phyloP scores from a whole-genome alignment of 2,888 invertebrate genomes.

The Hydropsyche betteni region DNA sequence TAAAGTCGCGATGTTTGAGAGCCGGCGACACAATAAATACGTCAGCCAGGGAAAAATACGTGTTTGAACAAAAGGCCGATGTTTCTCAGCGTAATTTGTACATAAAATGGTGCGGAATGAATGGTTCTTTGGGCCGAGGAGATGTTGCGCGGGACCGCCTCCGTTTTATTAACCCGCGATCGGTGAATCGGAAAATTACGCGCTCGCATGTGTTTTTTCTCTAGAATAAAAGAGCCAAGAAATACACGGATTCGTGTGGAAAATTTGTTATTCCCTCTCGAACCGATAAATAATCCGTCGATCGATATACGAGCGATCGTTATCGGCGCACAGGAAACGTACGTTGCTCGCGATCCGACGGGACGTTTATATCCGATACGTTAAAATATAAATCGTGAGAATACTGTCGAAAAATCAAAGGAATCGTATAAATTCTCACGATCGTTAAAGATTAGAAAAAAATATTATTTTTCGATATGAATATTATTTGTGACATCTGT shows the following conservation, averaged over 20 bases:
- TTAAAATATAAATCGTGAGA: no score
- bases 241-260: background rate
- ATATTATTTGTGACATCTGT: conserved; percentile 20
- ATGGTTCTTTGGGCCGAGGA: conserved; percentile 32
- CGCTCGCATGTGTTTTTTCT: conserved; percentile 3
- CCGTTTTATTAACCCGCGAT: conserved; percentile 31
- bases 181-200: conserved; percentile 44
- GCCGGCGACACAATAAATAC: no score
- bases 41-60: no score
- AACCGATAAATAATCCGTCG: background rate
- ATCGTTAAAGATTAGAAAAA: background rate
- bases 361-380: no score
- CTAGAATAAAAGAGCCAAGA: no score
- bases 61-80: conserved; percentile 16
- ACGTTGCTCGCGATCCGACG: conserved; percentile 14
- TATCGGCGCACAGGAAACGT: no score
- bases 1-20: no score
- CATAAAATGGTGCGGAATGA: conserved; percentile 43
- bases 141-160: conserved; percentile 37
- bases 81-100: conserved; percentile 38
- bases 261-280: background rate
- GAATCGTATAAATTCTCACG: background rate
- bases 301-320: conserved; percentile 41
- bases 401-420: no score
- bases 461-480: background rate